phyloP scores from a whole-genome alignment of 2,113 vertebrate genomes.

The Bubo scandiacus region DNA sequence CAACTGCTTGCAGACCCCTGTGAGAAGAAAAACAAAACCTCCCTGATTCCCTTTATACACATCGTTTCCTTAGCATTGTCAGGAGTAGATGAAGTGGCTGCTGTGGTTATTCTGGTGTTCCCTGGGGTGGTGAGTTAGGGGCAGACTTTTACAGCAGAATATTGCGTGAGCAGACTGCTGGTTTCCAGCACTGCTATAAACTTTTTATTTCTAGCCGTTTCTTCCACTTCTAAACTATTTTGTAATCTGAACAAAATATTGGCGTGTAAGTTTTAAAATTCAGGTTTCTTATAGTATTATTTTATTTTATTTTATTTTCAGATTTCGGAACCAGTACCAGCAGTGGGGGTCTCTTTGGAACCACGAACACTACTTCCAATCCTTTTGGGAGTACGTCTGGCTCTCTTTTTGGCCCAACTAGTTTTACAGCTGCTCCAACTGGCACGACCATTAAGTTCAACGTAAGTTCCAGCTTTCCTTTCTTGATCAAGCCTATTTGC shows the following conservation, averaged over 20 bases:
- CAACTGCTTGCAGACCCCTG: neutral
- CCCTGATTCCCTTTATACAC: fast-evolving
- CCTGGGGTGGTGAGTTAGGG: neutral
- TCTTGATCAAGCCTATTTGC: neutral
- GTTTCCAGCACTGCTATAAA: neutral
- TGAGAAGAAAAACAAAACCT: neutral
- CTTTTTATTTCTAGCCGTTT: neutral
- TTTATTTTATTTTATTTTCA: constrained; percentile 1
- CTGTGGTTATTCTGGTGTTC: neutral
- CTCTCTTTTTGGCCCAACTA: constrained; percentile 89
- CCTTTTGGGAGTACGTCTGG: constrained; percentile 87
- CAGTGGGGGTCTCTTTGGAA: constrained; percentile 90
- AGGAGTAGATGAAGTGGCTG: neutral
- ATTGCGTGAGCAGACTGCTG: fast-evolving
- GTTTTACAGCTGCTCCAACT: constrained; percentile 86
- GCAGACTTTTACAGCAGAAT: neutral
- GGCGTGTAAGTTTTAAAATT: neutral
- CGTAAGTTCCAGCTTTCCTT: constrained; percentile 71
- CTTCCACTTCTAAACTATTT: neutral
- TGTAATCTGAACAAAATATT: neutral
- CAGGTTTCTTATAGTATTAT: neutral
- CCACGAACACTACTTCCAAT: constrained; percentile 90
- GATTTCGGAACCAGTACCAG: constrained; percentile 93
- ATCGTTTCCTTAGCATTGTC: fast-evolving
- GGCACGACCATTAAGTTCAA: constrained; percentile 96